Base-by-base conservation (phyloP, 1,140 invertebrate species). In the Papilio helenus region DNA sequence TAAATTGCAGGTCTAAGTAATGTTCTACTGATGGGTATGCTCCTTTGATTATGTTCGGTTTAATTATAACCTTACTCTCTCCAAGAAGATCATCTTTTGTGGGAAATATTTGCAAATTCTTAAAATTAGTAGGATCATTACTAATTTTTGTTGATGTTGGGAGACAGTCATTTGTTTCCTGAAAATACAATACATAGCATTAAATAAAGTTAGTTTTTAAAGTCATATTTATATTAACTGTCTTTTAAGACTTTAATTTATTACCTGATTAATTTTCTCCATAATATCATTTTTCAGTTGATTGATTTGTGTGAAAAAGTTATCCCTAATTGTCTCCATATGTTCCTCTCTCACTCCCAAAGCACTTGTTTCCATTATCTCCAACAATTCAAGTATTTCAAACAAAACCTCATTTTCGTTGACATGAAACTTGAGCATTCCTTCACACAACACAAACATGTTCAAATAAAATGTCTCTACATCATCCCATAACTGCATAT, bases 1-100 rank as follows among this genome's bases (percentile, higher is more conserved):
- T 92, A 71, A 94, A 93, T 77, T 94, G 93, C 42, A 93, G 44
- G 42, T 94, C 91, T 12, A 93, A 80, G 71, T 94, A 94, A 80
- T 93, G 87, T 72, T 91, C 89, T 23, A 92, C 83, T 83, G 76
- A 88, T 0, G 84, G 72, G 74, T 94, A 94, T 3, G 89, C 91
- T 20, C 93, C 92, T 72, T 93, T 89, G 9, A 93, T 84, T 44
- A 94, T 93, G 72, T 91, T 91, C 0, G 92, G 91, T 81, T 88
- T 79, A 49, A 94, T 88, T 58, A 84, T 76, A 3, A 89, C 73
- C 46, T 72, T 82, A 71, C 79, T 83, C 51, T 83, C 72, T 12
- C 81, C 81, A 16, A 91, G 81, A 44, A 94, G 79, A 74, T 94
- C 92, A 9, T 88, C 86, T 84, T 86, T 88, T 12, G 79, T 88